A percentile compares a stretch with the other conserved stretches of the same genome.
Evolutionary conservation across 2,113 vertebrate species (phyloP).

Genomic region (Calidris pugnax): DNA sequence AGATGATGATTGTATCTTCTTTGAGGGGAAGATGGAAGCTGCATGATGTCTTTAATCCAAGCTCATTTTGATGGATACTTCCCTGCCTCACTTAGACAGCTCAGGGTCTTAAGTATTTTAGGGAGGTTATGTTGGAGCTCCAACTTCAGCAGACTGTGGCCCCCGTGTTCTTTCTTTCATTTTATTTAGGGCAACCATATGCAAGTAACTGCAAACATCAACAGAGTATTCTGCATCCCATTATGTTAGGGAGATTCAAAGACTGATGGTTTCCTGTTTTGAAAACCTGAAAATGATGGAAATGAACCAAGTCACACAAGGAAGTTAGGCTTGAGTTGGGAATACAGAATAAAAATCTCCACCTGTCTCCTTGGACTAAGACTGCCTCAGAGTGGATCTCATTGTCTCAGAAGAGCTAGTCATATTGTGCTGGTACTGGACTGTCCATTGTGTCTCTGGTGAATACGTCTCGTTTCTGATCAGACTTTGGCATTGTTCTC

Average conservation of each 20-base stretch:
- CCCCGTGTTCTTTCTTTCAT: not conserved
- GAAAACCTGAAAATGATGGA: not conserved
- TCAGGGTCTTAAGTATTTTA: not conserved
- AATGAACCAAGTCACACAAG: not conserved
- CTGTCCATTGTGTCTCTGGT: not conserved
- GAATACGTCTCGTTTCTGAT: not conserved
- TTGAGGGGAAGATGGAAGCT: not conserved
- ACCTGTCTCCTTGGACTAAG: rapidly evolving
- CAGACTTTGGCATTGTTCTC: not conserved
- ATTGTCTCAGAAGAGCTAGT: not conserved
- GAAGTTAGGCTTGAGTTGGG: not conserved
- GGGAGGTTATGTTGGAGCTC: not conserved
- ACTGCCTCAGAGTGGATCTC: not conserved
- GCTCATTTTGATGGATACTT: not conserved
- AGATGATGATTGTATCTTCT: not conserved
- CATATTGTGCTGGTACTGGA: not conserved
- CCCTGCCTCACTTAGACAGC: not conserved
- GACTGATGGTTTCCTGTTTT: not conserved
- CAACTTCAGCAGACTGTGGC: not conserved
- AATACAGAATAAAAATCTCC: not conserved
- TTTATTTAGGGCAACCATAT: not conserved
- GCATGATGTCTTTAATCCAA: not conserved
- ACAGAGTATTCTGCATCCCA: not conserved
- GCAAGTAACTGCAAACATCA: not conserved
- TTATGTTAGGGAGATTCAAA: not conserved